Base-by-base conservation (phyloP, 2,113 vertebrate genomes). In the Pedetes capensis region DNA sequence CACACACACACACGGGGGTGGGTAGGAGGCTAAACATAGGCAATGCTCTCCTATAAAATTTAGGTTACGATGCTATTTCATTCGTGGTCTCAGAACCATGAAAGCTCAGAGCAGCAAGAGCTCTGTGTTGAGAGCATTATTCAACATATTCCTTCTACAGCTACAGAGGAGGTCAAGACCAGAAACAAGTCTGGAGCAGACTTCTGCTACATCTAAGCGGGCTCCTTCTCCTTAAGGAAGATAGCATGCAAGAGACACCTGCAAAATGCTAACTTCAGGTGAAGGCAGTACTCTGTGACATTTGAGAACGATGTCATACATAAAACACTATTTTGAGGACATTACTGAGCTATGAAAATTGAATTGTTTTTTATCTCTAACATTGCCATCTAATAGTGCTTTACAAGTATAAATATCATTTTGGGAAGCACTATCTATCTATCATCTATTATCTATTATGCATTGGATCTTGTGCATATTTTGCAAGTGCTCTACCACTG, bases 291-390 rank as follows among this genome's bases (percentile, higher is more conserved):
- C n/a, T 25, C 34, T 51, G 23, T 59, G 72, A 87, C 76, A 61
- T 7, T 72, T 39, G 39, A 59, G 14, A 83, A 72, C 75, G 49
- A 71, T 3, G 2, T 64, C 44, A 74, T 57, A 75, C 44, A 57
- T 39, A 75, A 81, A 71, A 29, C 59, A 87, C 74, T 80, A 71
- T 83, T 86, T 44, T 79, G 83, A 91, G 37, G 44, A 49, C 13
- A 74, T 74, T 59, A 55, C 37, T 6, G 5, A 89, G 25, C 72
- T 74, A 25, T 74, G 37, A 25, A 93, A 69, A 72, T 59, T 91
- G 64, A 92, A 85, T 61, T 49, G 68, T 87, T 89, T 61, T 89
- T 95, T 95, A 53, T 81, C 68, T 95, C n/a, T n/a, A 85, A 89
- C 72, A 29, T 37, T 91, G 25, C 59, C 53, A 72, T 76, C 61